phyloP scores from a whole-genome alignment of 2,888 invertebrate genomes.

The Diploptera punctata region DNA sequence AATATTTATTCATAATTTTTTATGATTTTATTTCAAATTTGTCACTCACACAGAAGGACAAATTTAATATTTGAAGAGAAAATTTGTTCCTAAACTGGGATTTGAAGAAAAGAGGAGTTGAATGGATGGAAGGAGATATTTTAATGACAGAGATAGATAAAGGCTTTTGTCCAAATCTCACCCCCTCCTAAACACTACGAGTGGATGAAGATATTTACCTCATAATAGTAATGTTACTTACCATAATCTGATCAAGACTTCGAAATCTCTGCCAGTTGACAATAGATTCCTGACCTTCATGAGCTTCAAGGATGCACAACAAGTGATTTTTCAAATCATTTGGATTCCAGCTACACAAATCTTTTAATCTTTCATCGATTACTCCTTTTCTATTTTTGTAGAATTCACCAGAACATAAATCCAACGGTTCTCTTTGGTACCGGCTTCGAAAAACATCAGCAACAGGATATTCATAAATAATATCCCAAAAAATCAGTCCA shows the following conservation, averaged over 20 bases:
- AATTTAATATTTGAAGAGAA: too few relatives aligned
- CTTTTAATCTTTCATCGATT: slow-evolving; percentile 63
- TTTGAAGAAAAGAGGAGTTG: too few relatives aligned
- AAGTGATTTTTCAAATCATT: slow-evolving; percentile 58
- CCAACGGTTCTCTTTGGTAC: slow-evolving; percentile 75
- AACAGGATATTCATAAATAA: slow-evolving; percentile 66
- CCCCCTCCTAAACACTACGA: too few relatives aligned
- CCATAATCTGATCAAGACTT: slow-evolving; percentile 44
- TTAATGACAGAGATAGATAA: too few relatives aligned
- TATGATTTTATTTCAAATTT: too few relatives aligned
- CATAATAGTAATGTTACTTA: slow-evolving; percentile 35
- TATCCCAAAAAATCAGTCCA: slow-evolving; percentile 78
- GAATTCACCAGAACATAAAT: slow-evolving; percentile 71
- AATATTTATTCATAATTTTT: too few relatives aligned
- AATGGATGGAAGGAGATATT: too few relatives aligned
- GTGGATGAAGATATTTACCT: too few relatives aligned
- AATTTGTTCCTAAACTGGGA: too few relatives aligned
- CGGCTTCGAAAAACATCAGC: slow-evolving; percentile 69
- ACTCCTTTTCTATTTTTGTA: slow-evolving; percentile 65
- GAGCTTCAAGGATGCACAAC: slow-evolving; percentile 52
- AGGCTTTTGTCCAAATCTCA: too few relatives aligned
- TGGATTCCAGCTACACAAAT: slow-evolving; percentile 51
- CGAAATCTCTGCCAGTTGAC: slow-evolving; percentile 58
- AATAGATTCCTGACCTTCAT: slow-evolving; percentile 53
- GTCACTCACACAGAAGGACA: too few relatives aligned